A percentile compares a stretch with the other conserved stretches of the same genome.
These are phyloP conservation scores for Uria lomvia DNA, from an alignment of 2,113 vertebrate species.

Conservation along the genomic window DNA sequence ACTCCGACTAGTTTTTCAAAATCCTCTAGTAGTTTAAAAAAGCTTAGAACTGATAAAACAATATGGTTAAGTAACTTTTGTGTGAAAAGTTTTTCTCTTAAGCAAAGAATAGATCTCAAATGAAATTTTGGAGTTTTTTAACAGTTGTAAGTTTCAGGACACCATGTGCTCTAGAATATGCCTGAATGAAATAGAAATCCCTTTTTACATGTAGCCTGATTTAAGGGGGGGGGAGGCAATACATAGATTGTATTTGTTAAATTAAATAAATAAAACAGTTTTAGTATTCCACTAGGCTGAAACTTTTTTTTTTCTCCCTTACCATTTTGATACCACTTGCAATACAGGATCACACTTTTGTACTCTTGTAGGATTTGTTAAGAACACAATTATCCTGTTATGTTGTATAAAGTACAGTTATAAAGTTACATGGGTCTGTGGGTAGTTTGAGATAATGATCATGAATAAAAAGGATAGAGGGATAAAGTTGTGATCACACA, in stretches of 20 bases:
- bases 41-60: background rate
- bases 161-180: rapidly evolving
- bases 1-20: background rate
- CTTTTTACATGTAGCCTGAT: background rate
- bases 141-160: background rate
- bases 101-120: background rate
- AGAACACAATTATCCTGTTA: background rate
- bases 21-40: background rate
- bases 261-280: background rate
- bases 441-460: background rate
- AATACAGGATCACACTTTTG: background rate
- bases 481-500: background rate
- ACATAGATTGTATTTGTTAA: background rate
- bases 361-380: background rate
- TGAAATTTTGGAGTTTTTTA: background rate
- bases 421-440: background rate
- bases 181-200: background rate
- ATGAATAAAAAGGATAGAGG: background rate
- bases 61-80: background rate
- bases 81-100: background rate
- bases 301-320: background rate
- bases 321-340: background rate
- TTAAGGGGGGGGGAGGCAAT: background rate
- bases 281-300: background rate
- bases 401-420: background rate